Percentiles rank a stretch among this genome's conserved stretches.
phyloP scores from a whole-genome alignment of 2,888 invertebrate genomes.

The Nephrotoma flavescens region DNA sequence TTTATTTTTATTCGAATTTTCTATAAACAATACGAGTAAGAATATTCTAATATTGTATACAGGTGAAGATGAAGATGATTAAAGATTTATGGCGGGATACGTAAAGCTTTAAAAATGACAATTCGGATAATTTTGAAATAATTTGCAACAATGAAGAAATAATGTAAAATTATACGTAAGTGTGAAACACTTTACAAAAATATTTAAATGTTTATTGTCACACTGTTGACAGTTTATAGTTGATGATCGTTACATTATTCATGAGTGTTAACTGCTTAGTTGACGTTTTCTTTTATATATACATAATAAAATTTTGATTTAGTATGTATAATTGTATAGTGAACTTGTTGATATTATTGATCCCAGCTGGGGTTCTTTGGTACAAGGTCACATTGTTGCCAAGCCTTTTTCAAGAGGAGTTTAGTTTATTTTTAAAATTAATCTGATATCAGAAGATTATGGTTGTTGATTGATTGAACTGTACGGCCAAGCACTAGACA shows the following conservation, averaged over 20 bases:
- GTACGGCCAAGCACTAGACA: too few relatives aligned
- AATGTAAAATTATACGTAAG: neutral
- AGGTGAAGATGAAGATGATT: neutral
- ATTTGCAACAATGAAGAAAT: neutral
- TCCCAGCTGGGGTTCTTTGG: neutral
- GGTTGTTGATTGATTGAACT: too few relatives aligned
- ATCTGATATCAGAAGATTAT: too few relatives aligned
- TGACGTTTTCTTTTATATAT: neutral
- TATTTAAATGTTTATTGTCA: neutral
- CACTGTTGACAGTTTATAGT: neutral
- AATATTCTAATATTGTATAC: neutral
- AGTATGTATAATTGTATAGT: neutral
- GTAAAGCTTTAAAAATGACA: neutral
- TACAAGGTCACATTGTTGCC: neutral
- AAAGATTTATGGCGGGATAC: neutral
- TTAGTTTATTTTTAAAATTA: too few relatives aligned
- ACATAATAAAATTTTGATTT: neutral
- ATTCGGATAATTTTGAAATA: neutral
- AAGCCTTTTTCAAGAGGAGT: too few relatives aligned
- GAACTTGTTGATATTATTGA: neutral
- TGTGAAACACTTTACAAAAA: neutral
- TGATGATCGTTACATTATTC: neutral
- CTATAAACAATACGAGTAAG: too few relatives aligned
- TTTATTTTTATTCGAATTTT: too few relatives aligned
- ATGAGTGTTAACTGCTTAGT: neutral